Percentiles rank a stretch among this genome's conserved stretches.
These are phyloP conservation scores for Falco peregrinus DNA, from an alignment of 2,797 vertebrate species.

Conservation along the genomic window DNA sequence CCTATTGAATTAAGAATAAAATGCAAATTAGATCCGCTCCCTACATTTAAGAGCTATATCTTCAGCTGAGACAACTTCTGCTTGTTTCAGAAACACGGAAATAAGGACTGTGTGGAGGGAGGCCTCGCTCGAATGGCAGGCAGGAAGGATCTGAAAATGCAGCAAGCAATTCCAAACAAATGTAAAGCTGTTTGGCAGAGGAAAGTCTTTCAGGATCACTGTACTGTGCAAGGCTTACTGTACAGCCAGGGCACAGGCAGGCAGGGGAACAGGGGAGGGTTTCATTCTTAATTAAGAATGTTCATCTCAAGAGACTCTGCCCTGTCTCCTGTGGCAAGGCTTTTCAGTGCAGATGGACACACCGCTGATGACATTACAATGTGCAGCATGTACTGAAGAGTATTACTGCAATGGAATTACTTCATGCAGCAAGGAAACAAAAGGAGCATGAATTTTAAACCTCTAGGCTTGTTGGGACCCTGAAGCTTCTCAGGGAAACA, in stretches of 20 bases:
- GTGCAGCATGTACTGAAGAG: constrained; percentile 39
- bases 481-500: constrained; percentile 57
- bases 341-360: constrained; percentile 70
- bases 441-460: constrained; percentile 58
- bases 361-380: constrained; percentile 49
- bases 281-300: constrained; percentile 56
- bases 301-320: constrained; percentile 28
- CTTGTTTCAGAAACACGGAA: neutral
- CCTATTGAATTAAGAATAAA: constrained; percentile 44
- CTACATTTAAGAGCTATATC: neutral
- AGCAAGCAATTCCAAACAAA: constrained; percentile 22
- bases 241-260: constrained; percentile 19
- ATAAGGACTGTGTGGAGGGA: neutral
- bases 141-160: constrained; percentile 44
- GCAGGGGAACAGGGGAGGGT: constrained; percentile 19
- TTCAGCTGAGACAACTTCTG: neutral
- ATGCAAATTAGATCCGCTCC: constrained; percentile 9
- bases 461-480: constrained; percentile 52
- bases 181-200: constrained; percentile 9
- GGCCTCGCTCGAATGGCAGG: neutral
- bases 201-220: constrained; percentile 20
- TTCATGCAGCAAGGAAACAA: constrained; percentile 57
- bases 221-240: constrained; percentile 39
- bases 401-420: constrained; percentile 65
- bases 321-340: constrained; percentile 43